These are phyloP conservation scores for Pseudopipra pipra DNA, from an alignment of 2,113 vertebrate species.

Conservation along the genomic window DNA sequence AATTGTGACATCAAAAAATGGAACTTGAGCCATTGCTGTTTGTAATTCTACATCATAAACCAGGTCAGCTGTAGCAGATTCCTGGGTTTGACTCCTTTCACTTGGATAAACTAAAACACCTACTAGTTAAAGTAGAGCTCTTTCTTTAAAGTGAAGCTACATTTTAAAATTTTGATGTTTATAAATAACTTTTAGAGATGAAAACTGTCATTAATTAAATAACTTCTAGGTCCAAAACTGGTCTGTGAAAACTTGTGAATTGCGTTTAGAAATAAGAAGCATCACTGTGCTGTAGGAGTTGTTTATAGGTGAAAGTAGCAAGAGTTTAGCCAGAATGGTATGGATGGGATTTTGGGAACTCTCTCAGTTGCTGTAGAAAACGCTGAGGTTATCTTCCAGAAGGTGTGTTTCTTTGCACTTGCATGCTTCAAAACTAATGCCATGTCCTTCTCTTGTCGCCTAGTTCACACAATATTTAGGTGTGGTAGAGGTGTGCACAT, in stretches of 20 bases:
- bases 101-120: not conserved
- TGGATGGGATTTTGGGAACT: not conserved
- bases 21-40: not conserved
- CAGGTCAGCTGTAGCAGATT: not conserved
- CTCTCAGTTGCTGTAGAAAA: not conserved
- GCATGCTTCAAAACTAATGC: not conserved
- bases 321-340: not conserved
- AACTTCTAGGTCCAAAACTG: not conserved
- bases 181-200: not conserved
- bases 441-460: rapidly evolving
- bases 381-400: not conserved
- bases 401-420: not conserved
- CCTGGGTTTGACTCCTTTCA: not conserved
- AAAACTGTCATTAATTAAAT: not conserved
- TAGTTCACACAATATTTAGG: not conserved
- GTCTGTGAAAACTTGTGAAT: not conserved
- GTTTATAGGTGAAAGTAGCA: not conserved
- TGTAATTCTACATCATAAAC: not conserved
- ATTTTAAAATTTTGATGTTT: not conserved
- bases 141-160: not conserved
- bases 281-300: not conserved
- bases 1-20: not conserved
- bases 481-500: not conserved
- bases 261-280: not conserved
- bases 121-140: not conserved